Evolutionary conservation across 1,140 invertebrate species (phyloP), one percentile per base, ranked within the genome.

Genomic region (Drosophila mauritiana): DNA sequence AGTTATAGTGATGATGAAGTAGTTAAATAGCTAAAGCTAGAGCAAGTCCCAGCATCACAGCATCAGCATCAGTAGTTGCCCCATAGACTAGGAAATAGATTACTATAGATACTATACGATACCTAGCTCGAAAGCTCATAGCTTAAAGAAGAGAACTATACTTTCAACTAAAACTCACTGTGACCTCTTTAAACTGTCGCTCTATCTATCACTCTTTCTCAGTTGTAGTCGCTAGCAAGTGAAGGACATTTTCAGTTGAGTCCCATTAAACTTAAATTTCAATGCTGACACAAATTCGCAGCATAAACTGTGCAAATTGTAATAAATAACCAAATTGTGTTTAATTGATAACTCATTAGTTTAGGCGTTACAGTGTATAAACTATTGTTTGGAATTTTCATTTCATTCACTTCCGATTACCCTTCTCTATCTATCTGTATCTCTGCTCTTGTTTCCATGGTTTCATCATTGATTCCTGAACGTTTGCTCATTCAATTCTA

Each of bases 251-350:
- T 75, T 74, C 83, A 82, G 83, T 88, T 89, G 54, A 88, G 64
- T 73, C 68, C 64, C 46, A 61, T 78, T 78, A 73, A 7, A 12
- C 0, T 17, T 34, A 22, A 20, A 31, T 39, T 25, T 20, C 27
- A 46, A 10, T 36, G 52, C 64, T 67, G 64, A 37, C 34, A 17
- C 27, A 25, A 37, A 40, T 20, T 17, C 10, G 45, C 45, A 45
- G 51, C 67, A 20, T 39, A 36, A 77, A 88, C 90, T 91, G 90
- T 91, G 90, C 90, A 91, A 91, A 91, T 91, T 91, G 90, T 91
- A 91, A 91, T 85, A 91, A 76, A 37, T 53, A 64, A 72, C 45
- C 67, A 45, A 63, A 72, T 82, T 80, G 80, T 63, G 67, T 59
- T 78, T 77, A 49, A 49, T 80, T 51, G 27, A 78, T 65, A 79